Conservation (phyloP, 92 coral and sea anemone species). For the Isaurus tuberculatus region DNA sequence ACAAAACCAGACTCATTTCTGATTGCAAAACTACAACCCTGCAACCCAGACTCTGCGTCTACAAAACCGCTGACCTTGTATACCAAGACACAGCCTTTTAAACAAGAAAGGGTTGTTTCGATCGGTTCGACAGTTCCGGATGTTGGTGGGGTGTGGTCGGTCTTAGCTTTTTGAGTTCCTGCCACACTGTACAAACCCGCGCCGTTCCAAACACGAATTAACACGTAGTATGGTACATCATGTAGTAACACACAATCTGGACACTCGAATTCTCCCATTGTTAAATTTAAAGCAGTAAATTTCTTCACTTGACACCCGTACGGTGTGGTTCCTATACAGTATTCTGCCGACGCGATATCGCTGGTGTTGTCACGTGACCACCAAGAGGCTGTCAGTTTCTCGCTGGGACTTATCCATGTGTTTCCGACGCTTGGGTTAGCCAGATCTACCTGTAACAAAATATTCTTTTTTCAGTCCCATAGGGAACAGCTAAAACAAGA, state of each 20-base stretch:
- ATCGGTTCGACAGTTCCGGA: conserved; percentile 59
- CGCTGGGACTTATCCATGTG: conserved; percentile 72
- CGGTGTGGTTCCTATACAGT: conserved; percentile 85
- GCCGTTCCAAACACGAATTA: conserved; percentile 83
- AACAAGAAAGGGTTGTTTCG: conserved; percentile 64
- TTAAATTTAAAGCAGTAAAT: conserved; percentile 64
- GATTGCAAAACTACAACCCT: conserved; percentile 69
- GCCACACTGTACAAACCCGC: conserved; percentile 77
- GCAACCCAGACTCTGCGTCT: conserved; percentile 86
- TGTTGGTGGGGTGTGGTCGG: conserved; percentile 80
- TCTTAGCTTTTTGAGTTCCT: conserved; percentile 62
- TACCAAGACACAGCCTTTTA: conserved; percentile 63
- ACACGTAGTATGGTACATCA: conserved; percentile 70
- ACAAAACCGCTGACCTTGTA: conserved; percentile 67
- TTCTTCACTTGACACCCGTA: conserved; percentile 79
- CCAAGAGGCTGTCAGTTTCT: conserved; percentile 72
- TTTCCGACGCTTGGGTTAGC: conserved; percentile 47
- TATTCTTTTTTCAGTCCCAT: neutral
- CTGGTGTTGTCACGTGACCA: conserved; percentile 82
- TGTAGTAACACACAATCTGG: conserved; percentile 74
- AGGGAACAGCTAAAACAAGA: neutral
- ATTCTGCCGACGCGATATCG: conserved; percentile 71
- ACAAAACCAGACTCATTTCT: conserved; percentile 67
- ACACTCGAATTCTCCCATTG: conserved; percentile 70
- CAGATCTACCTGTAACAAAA: conserved; percentile 54